phyloP scores from a whole-genome alignment of 2,888 invertebrate species.

The Homarus gammarus region DNA sequence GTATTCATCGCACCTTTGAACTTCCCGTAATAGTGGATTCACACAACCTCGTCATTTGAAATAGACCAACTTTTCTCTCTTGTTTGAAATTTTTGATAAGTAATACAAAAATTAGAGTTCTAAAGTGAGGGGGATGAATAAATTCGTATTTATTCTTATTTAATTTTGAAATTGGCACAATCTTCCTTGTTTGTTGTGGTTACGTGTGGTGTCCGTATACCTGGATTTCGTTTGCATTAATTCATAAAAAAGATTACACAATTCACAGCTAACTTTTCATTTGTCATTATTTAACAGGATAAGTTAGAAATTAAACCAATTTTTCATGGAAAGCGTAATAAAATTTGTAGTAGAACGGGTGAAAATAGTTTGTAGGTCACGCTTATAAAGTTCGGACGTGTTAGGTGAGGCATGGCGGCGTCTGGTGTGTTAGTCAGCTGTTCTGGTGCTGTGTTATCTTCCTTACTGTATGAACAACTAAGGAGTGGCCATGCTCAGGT shows the following conservation, averaged over 20 bases:
- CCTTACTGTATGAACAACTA: constrained; percentile 45
- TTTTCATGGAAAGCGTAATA: background rate
- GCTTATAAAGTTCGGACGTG: background rate
- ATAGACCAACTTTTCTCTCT: no score
- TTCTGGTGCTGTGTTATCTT: constrained; percentile 55
- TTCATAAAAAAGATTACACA: background rate
- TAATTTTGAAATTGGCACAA: background rate
- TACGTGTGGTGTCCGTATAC: background rate
- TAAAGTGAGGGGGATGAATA: no score
- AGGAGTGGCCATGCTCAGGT: constrained; percentile 51
- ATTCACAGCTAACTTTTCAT: background rate
- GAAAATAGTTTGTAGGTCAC: background rate
- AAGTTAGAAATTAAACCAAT: background rate
- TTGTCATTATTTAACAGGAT: no score
- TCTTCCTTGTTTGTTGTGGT: constrained; percentile 20
- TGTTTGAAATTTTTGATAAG: no score
- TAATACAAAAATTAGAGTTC: no score
- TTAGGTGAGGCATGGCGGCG: constrained; percentile 1
- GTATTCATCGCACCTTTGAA: no score
- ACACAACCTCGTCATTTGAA: no score
- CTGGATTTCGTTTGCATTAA: background rate
- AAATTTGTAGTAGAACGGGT: background rate
- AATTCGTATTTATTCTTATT: no score
- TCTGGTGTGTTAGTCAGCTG: constrained; percentile 34
- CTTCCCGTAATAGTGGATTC: no score